A percentile compares a stretch with the other conserved stretches of the same genome.
These are phyloP conservation scores for Xenopus petersii DNA, from an alignment of 2,797 vertebrate species.

Conservation along the genomic window DNA sequence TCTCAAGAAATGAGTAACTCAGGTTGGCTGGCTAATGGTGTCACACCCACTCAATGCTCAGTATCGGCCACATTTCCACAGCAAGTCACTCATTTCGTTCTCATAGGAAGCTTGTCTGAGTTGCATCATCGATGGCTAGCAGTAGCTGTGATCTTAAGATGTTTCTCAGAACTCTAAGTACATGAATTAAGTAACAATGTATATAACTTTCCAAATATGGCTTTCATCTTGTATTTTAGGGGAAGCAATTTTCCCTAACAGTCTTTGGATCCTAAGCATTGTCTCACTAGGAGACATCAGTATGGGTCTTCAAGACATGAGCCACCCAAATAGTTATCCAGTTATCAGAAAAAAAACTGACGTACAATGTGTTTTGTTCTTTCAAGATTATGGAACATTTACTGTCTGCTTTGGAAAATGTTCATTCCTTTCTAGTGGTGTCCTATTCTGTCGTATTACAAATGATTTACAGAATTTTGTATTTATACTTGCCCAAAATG, in stretches of 20 bases:
- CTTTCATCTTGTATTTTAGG: background rate
- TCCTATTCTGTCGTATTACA: no score
- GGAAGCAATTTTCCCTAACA: background rate
- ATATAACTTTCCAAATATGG: background rate
- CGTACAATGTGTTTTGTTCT: no score
- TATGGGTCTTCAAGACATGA: no score
- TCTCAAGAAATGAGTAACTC: slow-evolving; percentile 55
- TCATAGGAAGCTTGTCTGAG: background rate
- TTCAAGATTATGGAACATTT: no score
- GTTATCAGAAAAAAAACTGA: no score
- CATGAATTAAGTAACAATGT: background rate
- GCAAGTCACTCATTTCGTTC: slow-evolving; percentile 1
- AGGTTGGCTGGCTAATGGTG: slow-evolving; percentile 61
- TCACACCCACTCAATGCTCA: slow-evolving; percentile 56
- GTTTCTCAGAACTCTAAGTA: slow-evolving; percentile 26
- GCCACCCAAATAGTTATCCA: no score
- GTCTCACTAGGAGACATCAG: background rate
- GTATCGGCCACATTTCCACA: slow-evolving; percentile 19
- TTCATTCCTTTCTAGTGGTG: no score
- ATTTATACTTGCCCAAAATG: no score
- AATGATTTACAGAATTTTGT: no score
- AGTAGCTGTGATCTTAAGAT: background rate
- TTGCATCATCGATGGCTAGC: background rate
- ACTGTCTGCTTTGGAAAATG: no score
- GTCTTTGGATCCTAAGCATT: background rate